phyloP scores from a whole-genome alignment of 2,113 vertebrate species.

The Dolichallabes microphthalmus region DNA sequence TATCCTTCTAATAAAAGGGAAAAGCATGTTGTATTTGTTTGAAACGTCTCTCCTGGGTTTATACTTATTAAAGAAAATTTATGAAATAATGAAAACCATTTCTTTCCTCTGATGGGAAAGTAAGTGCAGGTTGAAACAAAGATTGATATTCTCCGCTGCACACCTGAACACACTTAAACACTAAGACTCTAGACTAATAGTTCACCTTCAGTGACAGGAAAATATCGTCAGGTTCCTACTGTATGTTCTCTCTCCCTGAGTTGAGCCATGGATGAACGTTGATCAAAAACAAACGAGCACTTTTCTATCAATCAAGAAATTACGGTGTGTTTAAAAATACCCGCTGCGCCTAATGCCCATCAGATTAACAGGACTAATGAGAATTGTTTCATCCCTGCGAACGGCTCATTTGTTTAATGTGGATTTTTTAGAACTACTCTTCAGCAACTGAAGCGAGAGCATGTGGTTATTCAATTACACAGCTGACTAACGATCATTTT shows the following conservation, averaged over 20 bases:
- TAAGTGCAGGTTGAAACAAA: conserved; percentile 27
- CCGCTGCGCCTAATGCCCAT: conserved; percentile 56
- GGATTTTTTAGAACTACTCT: conserved; percentile 50
- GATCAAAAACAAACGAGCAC: conserved; percentile 49
- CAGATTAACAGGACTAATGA: conserved; percentile 67
- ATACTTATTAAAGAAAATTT: conserved; percentile 40
- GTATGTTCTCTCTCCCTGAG: background rate
- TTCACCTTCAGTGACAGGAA: background rate
- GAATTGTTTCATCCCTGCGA: conserved; percentile 64
- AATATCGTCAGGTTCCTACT: background rate
- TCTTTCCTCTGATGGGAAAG: conserved; percentile 31
- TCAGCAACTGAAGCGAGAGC: conserved; percentile 61
- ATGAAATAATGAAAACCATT: conserved; percentile 41
- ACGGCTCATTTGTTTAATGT: conserved; percentile 61
- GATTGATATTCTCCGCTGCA: conserved; percentile 26
- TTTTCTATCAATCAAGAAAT: conserved; percentile 65
- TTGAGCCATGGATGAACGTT: background rate
- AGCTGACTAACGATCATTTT: conserved; percentile 51
- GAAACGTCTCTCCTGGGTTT: conserved; percentile 36
- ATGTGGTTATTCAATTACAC: conserved; percentile 56
- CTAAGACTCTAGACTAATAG: background rate
- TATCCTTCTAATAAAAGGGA: conserved; percentile 40
- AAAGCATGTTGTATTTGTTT: conserved; percentile 40
- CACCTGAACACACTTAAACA: conserved; percentile 8
- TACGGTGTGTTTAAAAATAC: conserved; percentile 62